These are phyloP conservation scores for Oncorhynchus nerka DNA, from an alignment of 2,113 vertebrate species.

Conservation along the genomic window DNA sequence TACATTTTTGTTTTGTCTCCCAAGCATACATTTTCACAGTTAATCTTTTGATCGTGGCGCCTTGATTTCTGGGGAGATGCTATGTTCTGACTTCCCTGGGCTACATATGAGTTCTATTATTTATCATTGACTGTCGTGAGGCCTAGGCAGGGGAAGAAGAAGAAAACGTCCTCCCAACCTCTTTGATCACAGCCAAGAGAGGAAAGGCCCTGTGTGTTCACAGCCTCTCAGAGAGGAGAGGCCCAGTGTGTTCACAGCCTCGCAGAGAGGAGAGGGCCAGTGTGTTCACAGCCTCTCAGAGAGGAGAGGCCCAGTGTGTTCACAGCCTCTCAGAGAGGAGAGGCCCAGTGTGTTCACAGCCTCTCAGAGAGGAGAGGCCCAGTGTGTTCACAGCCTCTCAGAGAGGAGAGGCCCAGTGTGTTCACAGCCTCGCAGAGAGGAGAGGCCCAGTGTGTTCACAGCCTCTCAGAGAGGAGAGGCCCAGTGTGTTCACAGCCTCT, in stretches of 20 bases:
- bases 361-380: not conserved
- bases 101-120: constrained; percentile 54
- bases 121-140: constrained; percentile 39
- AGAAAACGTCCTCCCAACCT: constrained; percentile 19
- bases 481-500: not conserved
- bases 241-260: not conserved
- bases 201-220: not conserved
- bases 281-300: not conserved
- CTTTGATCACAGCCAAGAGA: constrained; percentile 16
- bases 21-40: constrained; percentile 36
- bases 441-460: too few relatives aligned
- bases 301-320: too few relatives aligned
- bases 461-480: not conserved
- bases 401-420: not conserved
- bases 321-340: too few relatives aligned
- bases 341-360: not conserved
- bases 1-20: not conserved
- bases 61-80: constrained; percentile 33
- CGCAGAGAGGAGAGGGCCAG: not conserved
- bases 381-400: too few relatives aligned
- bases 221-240: not conserved
- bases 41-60: constrained; percentile 55
- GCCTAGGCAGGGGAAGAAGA: constrained; percentile 12
- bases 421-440: not conserved
- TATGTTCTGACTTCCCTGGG: constrained; percentile 26